These are phyloP conservation scores for Sycophila texana DNA, from an alignment of 2,888 invertebrate genomes.

Conservation along the genomic window DNA sequence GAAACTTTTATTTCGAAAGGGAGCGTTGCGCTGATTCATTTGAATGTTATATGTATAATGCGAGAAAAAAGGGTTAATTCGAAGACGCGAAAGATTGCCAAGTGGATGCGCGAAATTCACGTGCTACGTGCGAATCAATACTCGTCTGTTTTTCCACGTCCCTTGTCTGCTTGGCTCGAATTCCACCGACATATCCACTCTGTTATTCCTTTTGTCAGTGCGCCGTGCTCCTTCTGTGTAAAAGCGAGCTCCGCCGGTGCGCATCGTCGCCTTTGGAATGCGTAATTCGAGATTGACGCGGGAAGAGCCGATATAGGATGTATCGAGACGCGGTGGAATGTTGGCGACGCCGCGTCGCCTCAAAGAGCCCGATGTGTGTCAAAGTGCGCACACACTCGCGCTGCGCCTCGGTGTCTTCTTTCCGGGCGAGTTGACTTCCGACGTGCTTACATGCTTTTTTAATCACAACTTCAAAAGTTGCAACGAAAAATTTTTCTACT, in stretches of 20 bases:
- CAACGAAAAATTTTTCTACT: too few relatives aligned
- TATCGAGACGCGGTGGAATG: slow-evolving; percentile 11
- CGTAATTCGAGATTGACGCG: slow-evolving; percentile 27
- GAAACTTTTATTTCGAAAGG: too few relatives aligned
- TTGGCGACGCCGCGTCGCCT: not conserved
- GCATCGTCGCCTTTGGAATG: slow-evolving; percentile 18
- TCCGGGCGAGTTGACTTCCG: not conserved
- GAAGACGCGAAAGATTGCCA: not conserved
- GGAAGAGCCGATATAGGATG: not conserved
- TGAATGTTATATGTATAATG: too few relatives aligned
- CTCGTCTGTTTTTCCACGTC: not conserved
- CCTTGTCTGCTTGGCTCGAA: not conserved
- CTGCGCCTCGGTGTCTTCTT: not conserved
- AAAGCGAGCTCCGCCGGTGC: not conserved
- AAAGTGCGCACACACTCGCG: not conserved
- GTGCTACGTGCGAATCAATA: too few relatives aligned
- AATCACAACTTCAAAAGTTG: slow-evolving; percentile 29
- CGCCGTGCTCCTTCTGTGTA: not conserved
- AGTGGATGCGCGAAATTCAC: too few relatives aligned
- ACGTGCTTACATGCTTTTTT: not conserved
- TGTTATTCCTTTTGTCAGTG: too few relatives aligned
- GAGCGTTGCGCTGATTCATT: too few relatives aligned
- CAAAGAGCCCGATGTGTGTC: slow-evolving; percentile 35
- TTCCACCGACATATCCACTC: too few relatives aligned
- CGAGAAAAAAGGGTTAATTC: too few relatives aligned